Conservation (phyloP, 2,888 invertebrate genomes). For the Bombylius discolor region DNA sequence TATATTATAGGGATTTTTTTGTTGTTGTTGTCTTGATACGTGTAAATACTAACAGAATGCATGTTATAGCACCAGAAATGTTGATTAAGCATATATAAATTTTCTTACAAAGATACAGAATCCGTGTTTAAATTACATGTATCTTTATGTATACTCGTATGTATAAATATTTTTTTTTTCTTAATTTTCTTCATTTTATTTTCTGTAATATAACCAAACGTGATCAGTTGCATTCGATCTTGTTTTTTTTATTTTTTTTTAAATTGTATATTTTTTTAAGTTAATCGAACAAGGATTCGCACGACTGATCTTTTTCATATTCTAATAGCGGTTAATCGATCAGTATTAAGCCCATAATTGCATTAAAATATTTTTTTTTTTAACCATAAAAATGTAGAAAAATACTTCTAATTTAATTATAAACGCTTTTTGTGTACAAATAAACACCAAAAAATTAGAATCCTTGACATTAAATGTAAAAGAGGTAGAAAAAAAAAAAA, state of each 20-base stretch:
- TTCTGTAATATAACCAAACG: background rate
- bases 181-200: no score
- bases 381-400: background rate
- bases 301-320: background rate
- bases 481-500: no score
- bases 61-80: no score
- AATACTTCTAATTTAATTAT: background rate
- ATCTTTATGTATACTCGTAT: no score
- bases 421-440: background rate
- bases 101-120: no score
- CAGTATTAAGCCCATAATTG: background rate
- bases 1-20: no score
- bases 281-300: conserved; percentile 6
- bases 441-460: background rate
- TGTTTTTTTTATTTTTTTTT: no score
- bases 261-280: background rate
- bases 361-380: background rate
- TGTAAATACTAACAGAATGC: no score
- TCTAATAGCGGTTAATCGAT: conserved; percentile 7
- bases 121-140: no score
- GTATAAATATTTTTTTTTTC: no score
- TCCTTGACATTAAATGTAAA: background rate
- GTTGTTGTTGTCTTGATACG: no score
- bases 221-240: background rate
- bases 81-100: no score